Percentiles rank a stretch among this genome's conserved stretches.
Evolutionary conservation across 2,797 vertebrate species (phyloP).

Genomic region (Denticeps clupeoides): DNA sequence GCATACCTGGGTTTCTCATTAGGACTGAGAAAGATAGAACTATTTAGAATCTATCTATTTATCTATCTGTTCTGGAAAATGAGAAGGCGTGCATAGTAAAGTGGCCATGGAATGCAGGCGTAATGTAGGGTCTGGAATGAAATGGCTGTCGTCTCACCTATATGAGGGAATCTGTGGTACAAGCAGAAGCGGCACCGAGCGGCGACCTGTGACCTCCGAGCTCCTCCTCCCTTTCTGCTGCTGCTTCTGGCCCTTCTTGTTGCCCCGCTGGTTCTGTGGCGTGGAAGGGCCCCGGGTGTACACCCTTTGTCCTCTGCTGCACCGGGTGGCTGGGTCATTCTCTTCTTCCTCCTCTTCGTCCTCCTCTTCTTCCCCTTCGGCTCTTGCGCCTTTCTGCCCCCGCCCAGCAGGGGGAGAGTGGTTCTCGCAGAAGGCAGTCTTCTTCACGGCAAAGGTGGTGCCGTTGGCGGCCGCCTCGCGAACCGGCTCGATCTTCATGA

Average conservation of each 20-base stretch:
- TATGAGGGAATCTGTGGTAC: constrained; percentile 88
- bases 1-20: too few relatives aligned
- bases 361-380: constrained; percentile 60
- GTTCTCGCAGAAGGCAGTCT: constrained; percentile 88
- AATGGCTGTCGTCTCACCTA: constrained; percentile 61
- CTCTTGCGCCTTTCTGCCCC: too few relatives aligned
- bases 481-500: constrained; percentile 97
- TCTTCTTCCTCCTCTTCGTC: constrained; percentile 62
- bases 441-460: constrained; percentile 92
- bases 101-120: too few relatives aligned
- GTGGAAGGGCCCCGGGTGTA: constrained; percentile 57
- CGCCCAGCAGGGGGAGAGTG: constrained; percentile 74
- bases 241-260: constrained; percentile 69
- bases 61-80: too few relatives aligned
- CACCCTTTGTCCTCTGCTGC: constrained; percentile 58
- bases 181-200: constrained; percentile 64
- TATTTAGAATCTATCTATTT: too few relatives aligned
- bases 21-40: too few relatives aligned
- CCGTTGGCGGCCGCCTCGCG: constrained; percentile 82
- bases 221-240: constrained; percentile 69
- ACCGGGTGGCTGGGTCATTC: constrained; percentile 57
- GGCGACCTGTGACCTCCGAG: constrained; percentile 50
- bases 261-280: constrained; percentile 39
- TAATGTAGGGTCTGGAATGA: not conserved
- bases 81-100: too few relatives aligned